These are phyloP conservation scores for Apodemus agrarius DNA, from an alignment of 2,797 vertebrate species.

Conservation along the genomic window DNA sequence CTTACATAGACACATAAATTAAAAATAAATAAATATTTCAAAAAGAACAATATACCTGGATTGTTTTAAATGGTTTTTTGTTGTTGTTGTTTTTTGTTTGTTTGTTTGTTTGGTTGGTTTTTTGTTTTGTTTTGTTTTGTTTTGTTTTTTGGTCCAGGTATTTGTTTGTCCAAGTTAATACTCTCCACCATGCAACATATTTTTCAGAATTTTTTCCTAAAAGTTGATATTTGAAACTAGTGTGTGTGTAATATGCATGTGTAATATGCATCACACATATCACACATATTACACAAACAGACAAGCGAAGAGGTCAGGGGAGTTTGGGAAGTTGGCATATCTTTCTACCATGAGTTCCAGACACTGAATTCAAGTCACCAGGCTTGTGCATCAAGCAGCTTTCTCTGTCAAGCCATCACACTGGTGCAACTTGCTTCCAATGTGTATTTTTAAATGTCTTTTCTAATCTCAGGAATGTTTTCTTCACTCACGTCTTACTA, in stretches of 20 bases:
- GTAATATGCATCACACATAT: background rate
- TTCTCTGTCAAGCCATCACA: background rate
- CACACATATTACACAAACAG: background rate
- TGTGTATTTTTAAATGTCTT: background rate
- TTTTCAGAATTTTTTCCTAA: background rate
- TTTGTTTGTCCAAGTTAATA: background rate
- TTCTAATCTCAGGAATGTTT: background rate
- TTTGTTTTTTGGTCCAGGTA: constrained; percentile 1
- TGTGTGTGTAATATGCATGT: background rate
- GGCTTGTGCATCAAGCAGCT: background rate
- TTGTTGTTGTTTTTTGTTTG: no score
- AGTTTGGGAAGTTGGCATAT: no score
- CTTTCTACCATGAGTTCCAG: background rate
- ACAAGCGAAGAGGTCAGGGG: background rate
- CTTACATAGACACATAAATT: background rate
- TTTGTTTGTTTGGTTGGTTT: no score
- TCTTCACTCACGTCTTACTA: background rate
- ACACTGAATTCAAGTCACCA: background rate
- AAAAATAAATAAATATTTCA: background rate
- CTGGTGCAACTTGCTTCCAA: background rate
- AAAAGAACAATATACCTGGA: background rate
- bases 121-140: no score
- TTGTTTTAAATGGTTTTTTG: background rate
- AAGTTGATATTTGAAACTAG: background rate
- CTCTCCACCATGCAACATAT: background rate